Evolutionary conservation across 1,140 invertebrate species (phyloP).

Genomic region (Trichonephila clavata): DNA sequence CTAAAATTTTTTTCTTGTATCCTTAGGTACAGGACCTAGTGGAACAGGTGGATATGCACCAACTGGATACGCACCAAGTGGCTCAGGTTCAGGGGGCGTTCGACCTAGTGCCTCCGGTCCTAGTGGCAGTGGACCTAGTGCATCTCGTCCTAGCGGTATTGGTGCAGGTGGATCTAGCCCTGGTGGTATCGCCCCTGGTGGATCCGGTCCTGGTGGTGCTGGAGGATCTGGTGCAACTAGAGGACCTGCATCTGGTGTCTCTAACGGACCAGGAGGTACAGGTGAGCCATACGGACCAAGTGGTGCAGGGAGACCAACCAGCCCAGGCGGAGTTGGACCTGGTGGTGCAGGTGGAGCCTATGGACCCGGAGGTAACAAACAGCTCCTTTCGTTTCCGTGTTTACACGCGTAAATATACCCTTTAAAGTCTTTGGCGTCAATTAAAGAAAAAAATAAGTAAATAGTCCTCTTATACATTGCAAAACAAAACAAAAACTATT

Average conservation of each 20-base stretch:
- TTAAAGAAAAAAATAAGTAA: too few relatives aligned
- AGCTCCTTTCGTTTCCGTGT: neutral
- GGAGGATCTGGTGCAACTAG: neutral
- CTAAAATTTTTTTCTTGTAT: too few relatives aligned
- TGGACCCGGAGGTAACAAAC: neutral
- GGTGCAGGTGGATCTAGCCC: too few relatives aligned
- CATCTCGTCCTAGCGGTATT: neutral
- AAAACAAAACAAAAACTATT: too few relatives aligned
- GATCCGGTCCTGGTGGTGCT: too few relatives aligned
- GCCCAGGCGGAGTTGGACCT: neutral
- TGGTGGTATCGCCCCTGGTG: too few relatives aligned
- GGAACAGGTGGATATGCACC: neutral
- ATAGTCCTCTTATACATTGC: too few relatives aligned
- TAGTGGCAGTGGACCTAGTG: neutral
- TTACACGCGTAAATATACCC: too few relatives aligned
- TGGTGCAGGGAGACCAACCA: neutral
- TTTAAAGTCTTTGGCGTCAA: too few relatives aligned
- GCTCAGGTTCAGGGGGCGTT: neutral
- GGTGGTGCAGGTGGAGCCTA: neutral
- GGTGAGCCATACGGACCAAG: neutral
- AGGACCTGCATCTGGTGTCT: neutral
- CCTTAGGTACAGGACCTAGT: neutral
- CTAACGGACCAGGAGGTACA: neutral
- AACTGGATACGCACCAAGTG: neutral
- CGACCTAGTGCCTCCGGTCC: neutral